These are phyloP conservation scores for Holothuria scabra DNA, from an alignment of 53 echinoderm and acorn worm species.

Conservation along the genomic window DNA sequence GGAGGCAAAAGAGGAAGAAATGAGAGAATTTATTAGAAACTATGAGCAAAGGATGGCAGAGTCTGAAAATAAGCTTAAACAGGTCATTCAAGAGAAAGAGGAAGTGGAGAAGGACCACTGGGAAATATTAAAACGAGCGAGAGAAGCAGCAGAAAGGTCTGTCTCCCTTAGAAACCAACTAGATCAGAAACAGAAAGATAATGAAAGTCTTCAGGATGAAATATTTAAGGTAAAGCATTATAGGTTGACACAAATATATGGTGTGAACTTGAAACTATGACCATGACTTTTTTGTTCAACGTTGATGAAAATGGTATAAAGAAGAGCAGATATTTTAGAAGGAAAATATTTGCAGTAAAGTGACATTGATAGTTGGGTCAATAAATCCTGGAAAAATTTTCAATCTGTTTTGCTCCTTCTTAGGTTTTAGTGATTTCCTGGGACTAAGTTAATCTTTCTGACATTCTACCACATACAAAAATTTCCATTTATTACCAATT, in stretches of 20 bases:
- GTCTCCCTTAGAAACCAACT: conserved; percentile 82
- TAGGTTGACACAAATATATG: not conserved
- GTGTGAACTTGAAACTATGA: too few species aligned
- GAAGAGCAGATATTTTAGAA: too few species aligned
- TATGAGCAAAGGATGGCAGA: conserved; percentile 91
- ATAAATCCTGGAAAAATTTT: too few species aligned
- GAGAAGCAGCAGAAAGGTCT: conserved; percentile 94
- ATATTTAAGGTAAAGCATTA: conserved; percentile 71
- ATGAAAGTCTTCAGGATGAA: conserved; percentile 67
- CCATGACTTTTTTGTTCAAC: too few species aligned
- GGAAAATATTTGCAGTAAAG: too few species aligned
- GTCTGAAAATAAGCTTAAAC: conserved; percentile 78
- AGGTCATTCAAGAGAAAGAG: conserved; percentile 87
- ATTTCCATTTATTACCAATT: too few species aligned
- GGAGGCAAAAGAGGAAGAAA: conserved; percentile 95
- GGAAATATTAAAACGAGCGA: conserved; percentile 90
- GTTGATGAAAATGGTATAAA: too few species aligned
- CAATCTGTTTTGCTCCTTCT: too few species aligned
- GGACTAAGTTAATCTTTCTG: too few species aligned
- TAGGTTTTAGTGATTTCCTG: too few species aligned
- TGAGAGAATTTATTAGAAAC: conserved; percentile 91
- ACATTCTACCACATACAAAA: too few species aligned
- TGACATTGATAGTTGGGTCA: too few species aligned
- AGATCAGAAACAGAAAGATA: conserved; percentile 82
- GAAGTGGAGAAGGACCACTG: conserved; percentile 96